phyloP scores from a whole-genome alignment of 1,140 invertebrate genomes.

The Oedothorax gibbosus region DNA sequence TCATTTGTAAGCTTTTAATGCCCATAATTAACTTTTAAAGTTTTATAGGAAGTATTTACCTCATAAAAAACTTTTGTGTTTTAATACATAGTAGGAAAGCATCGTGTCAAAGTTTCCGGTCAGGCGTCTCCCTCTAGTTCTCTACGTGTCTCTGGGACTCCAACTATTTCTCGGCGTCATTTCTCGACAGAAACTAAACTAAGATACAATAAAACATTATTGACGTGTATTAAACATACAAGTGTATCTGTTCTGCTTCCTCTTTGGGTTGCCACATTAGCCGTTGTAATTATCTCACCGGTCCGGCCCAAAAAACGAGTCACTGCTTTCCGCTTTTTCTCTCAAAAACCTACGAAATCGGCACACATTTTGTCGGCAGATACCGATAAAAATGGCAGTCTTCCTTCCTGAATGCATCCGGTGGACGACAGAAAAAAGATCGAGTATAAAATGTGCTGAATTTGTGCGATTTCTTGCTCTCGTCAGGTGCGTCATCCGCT shows the following conservation, averaged over 20 bases:
- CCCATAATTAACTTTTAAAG: no score
- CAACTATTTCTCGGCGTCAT: no score
- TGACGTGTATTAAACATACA: neutral
- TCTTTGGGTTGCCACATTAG: constrained; percentile 2
- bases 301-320: constrained; percentile 46
- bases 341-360: constrained; percentile 53
- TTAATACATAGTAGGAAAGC: no score
- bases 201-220: no score
- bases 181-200: no score
- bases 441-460: constrained; percentile 46
- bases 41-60: no score
- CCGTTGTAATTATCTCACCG: constrained; percentile 39
- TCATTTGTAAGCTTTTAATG: no score
- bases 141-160: no score
- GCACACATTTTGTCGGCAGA: constrained; percentile 40
- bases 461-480: constrained; percentile 11
- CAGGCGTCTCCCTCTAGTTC: no score
- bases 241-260: neutral
- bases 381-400: constrained; percentile 55
- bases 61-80: no score
- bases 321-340: constrained; percentile 52
- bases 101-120: no score
- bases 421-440: constrained; percentile 57
- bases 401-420: constrained; percentile 58
- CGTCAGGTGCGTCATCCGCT: constrained; percentile 45